Evolutionary conservation across 2,113 vertebrate species (phyloP), one percentile per base, ranked within the genome.

Genomic region (Serinus canaria): DNA sequence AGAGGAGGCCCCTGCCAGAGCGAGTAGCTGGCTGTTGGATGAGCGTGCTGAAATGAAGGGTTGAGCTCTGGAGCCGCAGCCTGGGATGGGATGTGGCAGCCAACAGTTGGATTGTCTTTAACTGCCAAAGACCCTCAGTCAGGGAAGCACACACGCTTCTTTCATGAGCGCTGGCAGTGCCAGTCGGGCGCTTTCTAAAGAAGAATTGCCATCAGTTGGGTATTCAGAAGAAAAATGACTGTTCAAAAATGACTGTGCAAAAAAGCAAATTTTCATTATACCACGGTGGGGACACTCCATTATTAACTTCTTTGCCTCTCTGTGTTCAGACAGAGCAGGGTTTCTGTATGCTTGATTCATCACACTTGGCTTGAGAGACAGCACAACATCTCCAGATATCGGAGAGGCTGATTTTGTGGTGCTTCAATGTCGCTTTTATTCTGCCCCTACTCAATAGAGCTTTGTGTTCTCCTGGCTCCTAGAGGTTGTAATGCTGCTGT

Each of bases 391-490:
- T 93, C 94, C 92, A 95, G 93, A 92, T 95, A 95, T 33, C 58
- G n/a, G 88, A 74, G 93, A 78, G 96, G 88, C 88, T 80, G 93
- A 90, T 95, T 95, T 47, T 90, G 83, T 81, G 83, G 88, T 64
- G 86, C 90, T 95, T 97, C 94, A 95, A 94, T 96, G 93, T 94
- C 83, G 85, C 95, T 96, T 96, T 95, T 95, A 92, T 96, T 95
- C 85, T 64, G 64, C 60, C 69, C 62, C 72, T 86, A 5, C 83
- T 97, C 94, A 94, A 93, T 91, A 74, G 95, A 67, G 68, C 94
- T 97, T 95, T 96, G 94, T 97, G 88, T 67, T 90, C 30, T 74
- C 50, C 83, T 83, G 6, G 0, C 91, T 93, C 77, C 94, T 92
- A 56, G 94, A 78, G 89, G 33, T 90, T 67, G 64, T 78, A 77